Conservation (phyloP, 2,113 vertebrate genomes). For the Pelusios castaneus region DNA sequence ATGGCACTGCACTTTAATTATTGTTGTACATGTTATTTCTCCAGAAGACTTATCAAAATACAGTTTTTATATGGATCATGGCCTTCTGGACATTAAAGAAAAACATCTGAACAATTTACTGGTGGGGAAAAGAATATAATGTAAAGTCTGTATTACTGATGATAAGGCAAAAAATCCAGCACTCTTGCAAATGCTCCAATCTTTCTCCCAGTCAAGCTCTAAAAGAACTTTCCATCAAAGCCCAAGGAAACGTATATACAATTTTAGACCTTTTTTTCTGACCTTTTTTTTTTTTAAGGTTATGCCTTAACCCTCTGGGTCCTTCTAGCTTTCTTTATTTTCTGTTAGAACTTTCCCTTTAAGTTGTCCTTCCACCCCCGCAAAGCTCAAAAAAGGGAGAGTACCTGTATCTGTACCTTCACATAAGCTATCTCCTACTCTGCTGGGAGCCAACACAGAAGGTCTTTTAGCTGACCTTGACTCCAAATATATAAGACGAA, state of each 20-base stretch:
- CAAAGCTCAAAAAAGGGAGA: background rate
- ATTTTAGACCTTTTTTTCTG: conserved; percentile 33
- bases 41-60: background rate
- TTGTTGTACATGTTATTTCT: background rate
- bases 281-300: conserved; percentile 57
- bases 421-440: conserved; percentile 52
- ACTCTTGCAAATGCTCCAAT: background rate
- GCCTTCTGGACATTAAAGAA: background rate
- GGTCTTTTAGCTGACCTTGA: conserved; percentile 50
- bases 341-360: conserved; percentile 56
- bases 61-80: background rate
- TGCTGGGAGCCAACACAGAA: conserved; percentile 44
- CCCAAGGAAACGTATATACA: conserved; percentile 27
- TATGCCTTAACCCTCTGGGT: conserved; percentile 42
- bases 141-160: background rate
- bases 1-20: background rate
- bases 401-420: conserved; percentile 12
- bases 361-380: background rate
- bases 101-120: background rate
- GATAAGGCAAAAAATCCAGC: conserved; percentile 1
- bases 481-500: conserved; percentile 69
- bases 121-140: background rate
- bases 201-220: conserved; percentile 7
- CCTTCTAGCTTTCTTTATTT: conserved; percentile 45
- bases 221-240: conserved; percentile 63